These are phyloP conservation scores for Candidula unifasciata DNA, from an alignment of 2,888 invertebrate species.

Conservation along the genomic window DNA sequence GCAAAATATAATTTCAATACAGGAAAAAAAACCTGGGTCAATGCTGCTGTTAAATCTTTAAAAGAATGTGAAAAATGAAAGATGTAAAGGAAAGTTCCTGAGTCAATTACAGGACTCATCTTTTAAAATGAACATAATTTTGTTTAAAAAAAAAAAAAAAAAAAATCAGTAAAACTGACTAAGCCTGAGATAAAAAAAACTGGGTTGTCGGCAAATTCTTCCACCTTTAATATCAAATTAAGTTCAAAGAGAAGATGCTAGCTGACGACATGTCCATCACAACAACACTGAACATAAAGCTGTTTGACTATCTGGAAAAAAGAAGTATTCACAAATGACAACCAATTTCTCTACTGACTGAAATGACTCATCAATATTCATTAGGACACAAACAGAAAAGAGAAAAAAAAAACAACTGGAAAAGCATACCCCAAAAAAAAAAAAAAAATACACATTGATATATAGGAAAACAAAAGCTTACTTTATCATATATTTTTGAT, in stretches of 20 bases:
- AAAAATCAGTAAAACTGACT: too few relatives aligned
- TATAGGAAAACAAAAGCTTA: constrained; percentile 31
- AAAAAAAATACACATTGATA: neutral
- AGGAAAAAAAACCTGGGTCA: too few relatives aligned
- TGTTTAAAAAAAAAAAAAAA: too few relatives aligned
- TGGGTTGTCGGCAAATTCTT: too few relatives aligned
- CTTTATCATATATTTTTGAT: constrained; percentile 54
- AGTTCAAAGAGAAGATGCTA: neutral
- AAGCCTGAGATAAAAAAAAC: too few relatives aligned
- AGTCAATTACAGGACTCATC: too few relatives aligned
- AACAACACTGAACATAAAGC: constrained; percentile 1
- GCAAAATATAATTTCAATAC: too few relatives aligned
- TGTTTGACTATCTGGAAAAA: neutral
- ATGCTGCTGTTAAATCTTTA: too few relatives aligned
- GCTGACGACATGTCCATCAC: neutral
- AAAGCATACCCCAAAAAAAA: neutral
- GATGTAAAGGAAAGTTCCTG: too few relatives aligned
- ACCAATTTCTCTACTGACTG: neutral
- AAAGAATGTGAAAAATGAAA: too few relatives aligned
- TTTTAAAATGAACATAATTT: too few relatives aligned
- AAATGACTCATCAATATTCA: neutral
- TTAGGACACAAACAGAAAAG: neutral
- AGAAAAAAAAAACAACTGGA: neutral
- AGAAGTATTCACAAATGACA: neutral
- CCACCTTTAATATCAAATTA: neutral